A percentile compares a stretch with the other conserved stretches of the same genome.
Conservation (phyloP, 2,113 vertebrate species). For the Clarias macrocephalus region DNA sequence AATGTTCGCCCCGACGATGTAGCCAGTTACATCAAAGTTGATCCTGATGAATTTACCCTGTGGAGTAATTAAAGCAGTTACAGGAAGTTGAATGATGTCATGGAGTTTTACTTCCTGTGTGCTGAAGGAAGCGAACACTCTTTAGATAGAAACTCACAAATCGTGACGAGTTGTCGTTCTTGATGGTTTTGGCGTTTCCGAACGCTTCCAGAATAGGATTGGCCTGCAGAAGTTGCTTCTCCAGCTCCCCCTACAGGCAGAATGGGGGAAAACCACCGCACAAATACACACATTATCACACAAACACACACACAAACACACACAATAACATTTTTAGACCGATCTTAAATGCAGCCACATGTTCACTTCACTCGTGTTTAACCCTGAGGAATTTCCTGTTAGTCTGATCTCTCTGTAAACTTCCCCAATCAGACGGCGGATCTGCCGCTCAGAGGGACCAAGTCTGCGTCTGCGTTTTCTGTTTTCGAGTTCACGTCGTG, state of each 20-base stretch:
- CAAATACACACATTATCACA: not conserved
- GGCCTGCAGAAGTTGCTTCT: slow-evolving; percentile 94
- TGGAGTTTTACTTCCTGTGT: not conserved
- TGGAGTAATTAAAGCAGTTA: slow-evolving; percentile 47
- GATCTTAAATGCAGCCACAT: not conserved
- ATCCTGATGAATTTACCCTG: slow-evolving; percentile 98
- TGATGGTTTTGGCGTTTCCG: slow-evolving; percentile 97
- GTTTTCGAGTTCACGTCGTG: not conserved
- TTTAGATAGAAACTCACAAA: slow-evolving; percentile 82
- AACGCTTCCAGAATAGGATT: slow-evolving; percentile 98
- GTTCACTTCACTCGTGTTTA: not conserved
- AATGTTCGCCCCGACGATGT: slow-evolving; percentile 98
- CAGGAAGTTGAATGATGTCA: slow-evolving; percentile 2
- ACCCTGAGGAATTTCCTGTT: slow-evolving; percentile 5
- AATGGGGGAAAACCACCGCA: not conserved
- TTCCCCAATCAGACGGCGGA: not conserved
- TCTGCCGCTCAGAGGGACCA: not conserved
- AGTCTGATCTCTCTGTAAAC: not conserved
- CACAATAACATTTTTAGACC: not conserved
- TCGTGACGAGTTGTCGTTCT: slow-evolving; percentile 98
- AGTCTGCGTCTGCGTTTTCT: not conserved
- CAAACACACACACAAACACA: not conserved
- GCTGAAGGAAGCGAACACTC: not conserved
- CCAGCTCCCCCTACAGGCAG: slow-evolving; percentile 86
- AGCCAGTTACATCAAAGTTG: slow-evolving; percentile 98